Conservation (phyloP, 2,888 invertebrate species). For the Lithophane ornitopus region DNA sequence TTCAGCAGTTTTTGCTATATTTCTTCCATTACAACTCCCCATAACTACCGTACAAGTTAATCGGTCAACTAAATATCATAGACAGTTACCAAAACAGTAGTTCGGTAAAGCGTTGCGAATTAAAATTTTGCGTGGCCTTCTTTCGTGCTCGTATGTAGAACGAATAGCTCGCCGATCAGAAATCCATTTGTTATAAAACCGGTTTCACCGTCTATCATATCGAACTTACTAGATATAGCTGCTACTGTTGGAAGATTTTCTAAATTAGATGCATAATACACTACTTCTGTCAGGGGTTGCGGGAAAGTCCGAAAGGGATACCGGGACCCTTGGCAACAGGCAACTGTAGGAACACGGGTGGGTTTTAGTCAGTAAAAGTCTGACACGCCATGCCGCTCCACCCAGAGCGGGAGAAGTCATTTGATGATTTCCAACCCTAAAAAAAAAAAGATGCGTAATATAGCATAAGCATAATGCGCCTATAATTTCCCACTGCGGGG, state of each 20-base stretch:
- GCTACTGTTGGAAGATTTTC: background rate
- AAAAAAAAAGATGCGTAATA: no score
- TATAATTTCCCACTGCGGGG: background rate
- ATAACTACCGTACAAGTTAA: background rate
- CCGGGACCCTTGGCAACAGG: no score
- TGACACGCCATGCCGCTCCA: no score
- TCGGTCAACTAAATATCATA: constrained; percentile 19
- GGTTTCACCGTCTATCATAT: constrained; percentile 28
- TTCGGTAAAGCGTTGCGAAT: constrained; percentile 48
- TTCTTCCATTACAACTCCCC: background rate
- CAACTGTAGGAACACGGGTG: no score
- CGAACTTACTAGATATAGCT: constrained; percentile 23
- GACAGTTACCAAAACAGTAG: constrained; percentile 44
- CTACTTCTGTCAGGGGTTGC: no score
- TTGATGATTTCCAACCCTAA: no score
- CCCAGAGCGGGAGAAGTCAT: no score
- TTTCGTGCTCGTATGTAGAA: constrained; percentile 61
- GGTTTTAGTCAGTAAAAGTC: no score
- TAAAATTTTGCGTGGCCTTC: constrained; percentile 58
- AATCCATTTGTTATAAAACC: constrained; percentile 63
- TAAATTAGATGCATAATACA: background rate
- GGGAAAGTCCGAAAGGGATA: no score
- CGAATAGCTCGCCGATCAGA: constrained; percentile 38
- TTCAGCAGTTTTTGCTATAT: background rate
- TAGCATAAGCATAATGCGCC: background rate